Evolutionary conservation across 2,113 vertebrate genomes (phyloP).

Genomic region (Ailurus styani): DNA sequence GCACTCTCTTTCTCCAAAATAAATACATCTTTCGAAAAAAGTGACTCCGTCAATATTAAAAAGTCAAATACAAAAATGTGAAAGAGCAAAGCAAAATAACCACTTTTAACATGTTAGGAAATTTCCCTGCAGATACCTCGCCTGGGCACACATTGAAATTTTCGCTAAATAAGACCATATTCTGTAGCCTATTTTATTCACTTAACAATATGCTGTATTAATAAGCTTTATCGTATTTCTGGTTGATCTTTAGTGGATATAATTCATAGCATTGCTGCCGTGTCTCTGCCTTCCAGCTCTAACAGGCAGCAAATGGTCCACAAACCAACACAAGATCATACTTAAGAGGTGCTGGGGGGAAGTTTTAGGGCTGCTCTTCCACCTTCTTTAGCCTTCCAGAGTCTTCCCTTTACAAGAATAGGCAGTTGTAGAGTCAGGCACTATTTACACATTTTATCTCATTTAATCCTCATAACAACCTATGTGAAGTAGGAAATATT

Average conservation of each 20-base stretch:
- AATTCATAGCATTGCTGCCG: background rate
- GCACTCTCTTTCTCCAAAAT: background rate
- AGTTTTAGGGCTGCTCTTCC: background rate
- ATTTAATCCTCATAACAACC: background rate
- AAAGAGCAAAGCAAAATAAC: background rate
- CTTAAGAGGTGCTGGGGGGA: background rate
- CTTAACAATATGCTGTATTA: background rate
- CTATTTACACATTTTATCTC: background rate
- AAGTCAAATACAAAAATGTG: background rate
- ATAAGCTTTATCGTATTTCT: background rate
- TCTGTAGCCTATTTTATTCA: background rate
- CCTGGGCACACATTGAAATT: rapidly evolving
- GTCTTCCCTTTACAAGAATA: background rate
- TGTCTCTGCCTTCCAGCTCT: background rate
- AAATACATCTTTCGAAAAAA: background rate
- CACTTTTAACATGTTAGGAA: background rate
- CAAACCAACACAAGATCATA: background rate
- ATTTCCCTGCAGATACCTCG: background rate
- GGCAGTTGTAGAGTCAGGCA: background rate
- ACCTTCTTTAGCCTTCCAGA: background rate
- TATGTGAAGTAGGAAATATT: background rate
- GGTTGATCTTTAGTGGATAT: background rate
- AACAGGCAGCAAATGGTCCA: background rate
- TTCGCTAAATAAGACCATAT: background rate
- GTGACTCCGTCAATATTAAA: background rate